Evolutionary conservation across 2,113 vertebrate species (phyloP).

Genomic region (Neodon shergylaensis): DNA sequence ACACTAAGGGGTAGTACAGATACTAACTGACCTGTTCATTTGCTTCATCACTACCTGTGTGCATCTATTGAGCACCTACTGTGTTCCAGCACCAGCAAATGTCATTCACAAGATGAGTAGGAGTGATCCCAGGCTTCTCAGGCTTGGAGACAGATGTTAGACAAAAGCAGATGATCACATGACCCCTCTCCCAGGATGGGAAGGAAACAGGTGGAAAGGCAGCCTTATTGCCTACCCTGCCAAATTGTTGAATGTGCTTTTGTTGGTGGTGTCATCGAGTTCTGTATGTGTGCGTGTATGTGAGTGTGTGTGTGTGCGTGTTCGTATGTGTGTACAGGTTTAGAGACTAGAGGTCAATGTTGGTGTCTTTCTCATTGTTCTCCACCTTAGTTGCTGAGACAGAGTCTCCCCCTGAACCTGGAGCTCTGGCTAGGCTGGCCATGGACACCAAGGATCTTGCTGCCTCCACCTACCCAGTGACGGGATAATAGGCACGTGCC

Average conservation of each 20-base stretch:
- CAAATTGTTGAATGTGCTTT: neutral
- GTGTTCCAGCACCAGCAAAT: too few species aligned
- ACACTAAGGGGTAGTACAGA: neutral
- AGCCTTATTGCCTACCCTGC: neutral
- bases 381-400: neutral
- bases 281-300: neutral
- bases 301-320: too few species aligned
- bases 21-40: neutral
- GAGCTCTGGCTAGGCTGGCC: neutral
- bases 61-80: neutral
- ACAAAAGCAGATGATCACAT: neutral
- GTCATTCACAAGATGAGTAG: neutral
- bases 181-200: too few species aligned
- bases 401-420: neutral
- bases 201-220: neutral
- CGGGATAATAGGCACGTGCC: neutral
- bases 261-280: neutral
- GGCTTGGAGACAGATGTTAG: neutral
- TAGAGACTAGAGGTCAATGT: neutral
- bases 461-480: neutral
- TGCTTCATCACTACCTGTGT: too few species aligned
- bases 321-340: neutral
- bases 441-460: neutral
- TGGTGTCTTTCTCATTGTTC: neutral
- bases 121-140: neutral